Conservation (phyloP, 2,113 vertebrate species). For the Podarcis cretensis region DNA sequence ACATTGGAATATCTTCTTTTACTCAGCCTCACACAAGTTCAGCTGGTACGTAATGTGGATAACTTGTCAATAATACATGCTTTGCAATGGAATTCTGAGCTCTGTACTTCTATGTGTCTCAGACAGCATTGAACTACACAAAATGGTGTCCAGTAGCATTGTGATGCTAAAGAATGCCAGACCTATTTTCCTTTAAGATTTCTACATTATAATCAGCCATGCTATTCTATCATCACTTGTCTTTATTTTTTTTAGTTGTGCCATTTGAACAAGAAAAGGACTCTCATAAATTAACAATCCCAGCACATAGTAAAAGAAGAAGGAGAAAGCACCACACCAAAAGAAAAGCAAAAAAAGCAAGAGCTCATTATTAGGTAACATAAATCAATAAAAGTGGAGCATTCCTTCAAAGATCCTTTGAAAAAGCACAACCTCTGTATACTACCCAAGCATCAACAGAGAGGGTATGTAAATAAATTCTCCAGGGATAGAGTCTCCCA, state of each 20-base stretch:
- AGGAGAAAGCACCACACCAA: not conserved
- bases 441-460: not conserved
- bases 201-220: not conserved
- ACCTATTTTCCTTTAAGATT: not conserved
- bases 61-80: not conserved
- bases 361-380: not conserved
- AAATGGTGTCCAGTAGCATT: not conserved
- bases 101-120: not conserved
- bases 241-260: not conserved
- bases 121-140: not conserved
- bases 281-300: not conserved
- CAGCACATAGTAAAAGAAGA: not conserved
- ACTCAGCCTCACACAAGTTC: slow-evolving; percentile 19
- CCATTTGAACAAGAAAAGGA: not conserved
- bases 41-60: not conserved
- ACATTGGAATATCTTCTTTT: slow-evolving; percentile 30
- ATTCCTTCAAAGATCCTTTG: not conserved
- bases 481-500: not conserved
- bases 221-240: not conserved
- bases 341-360: not conserved
- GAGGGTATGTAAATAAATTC: not conserved
- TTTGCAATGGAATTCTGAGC: slow-evolving; percentile 5
- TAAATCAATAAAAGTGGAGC: not conserved
- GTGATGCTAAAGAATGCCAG: not conserved
- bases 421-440: not conserved